Conservation (phyloP, 2,888 invertebrate genomes). For the Stenchaetothrips biformis region DNA sequence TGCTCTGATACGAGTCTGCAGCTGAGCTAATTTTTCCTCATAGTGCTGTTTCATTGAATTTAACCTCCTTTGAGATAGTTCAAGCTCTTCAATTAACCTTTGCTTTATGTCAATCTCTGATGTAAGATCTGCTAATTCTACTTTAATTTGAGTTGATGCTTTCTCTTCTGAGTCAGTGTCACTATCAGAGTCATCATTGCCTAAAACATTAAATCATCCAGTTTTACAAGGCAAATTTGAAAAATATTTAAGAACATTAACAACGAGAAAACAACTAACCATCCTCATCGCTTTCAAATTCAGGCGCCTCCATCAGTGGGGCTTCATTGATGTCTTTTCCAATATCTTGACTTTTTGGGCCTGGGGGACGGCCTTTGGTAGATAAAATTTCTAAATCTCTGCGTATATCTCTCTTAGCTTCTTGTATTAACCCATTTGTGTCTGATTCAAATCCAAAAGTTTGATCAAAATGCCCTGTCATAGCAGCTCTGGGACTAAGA, state of each 20-base stretch:
- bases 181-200: conserved; percentile 49
- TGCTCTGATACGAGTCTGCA: conserved; percentile 77
- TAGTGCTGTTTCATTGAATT: conserved; percentile 83
- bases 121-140: conserved; percentile 81
- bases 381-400: conserved; percentile 54
- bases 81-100: conserved; percentile 88
- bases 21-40: conserved; percentile 80
- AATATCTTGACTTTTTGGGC: conserved; percentile 49
- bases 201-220: not conserved
- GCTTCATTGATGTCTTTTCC: conserved; percentile 53
- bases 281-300: conserved; percentile 12
- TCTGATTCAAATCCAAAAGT: conserved; percentile 23
- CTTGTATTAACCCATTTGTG: not conserved
- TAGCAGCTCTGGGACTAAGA: conserved; percentile 39
- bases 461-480: conserved; percentile 30
- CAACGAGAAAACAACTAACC: not conserved
- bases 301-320: not conserved
- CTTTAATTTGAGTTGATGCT: conserved; percentile 52
- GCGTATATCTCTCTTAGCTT: conserved; percentile 72
- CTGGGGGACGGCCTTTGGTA: not conserved
- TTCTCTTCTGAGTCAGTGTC: conserved; percentile 44
- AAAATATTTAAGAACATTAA: not conserved
- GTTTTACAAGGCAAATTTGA: not conserved
- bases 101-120: conserved; percentile 94
- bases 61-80: conserved; percentile 79